Percentiles rank a stretch among this genome's conserved stretches.
phyloP scores from a whole-genome alignment of 1,140 invertebrate species.

The Leptinotarsa lineolata region DNA sequence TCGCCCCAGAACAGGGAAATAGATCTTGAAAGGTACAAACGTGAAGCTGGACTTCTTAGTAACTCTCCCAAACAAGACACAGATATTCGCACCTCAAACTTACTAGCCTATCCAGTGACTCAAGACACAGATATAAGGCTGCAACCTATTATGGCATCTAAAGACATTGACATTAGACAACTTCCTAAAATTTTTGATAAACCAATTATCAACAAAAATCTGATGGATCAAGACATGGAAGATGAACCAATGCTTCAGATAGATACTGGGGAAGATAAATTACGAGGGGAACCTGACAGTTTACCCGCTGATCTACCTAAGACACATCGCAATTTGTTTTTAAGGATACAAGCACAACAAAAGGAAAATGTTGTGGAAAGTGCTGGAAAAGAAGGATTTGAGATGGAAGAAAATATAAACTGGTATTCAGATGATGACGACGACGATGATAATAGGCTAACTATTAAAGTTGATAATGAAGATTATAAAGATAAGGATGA shows the following conservation, averaged over 20 bases:
- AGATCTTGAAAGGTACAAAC: conserved; percentile 33
- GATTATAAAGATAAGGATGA: conserved; percentile 44
- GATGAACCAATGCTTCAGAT: conserved; percentile 37
- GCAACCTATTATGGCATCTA: conserved; percentile 16
- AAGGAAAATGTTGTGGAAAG: conserved; percentile 59
- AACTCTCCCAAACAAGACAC: conserved; percentile 33
- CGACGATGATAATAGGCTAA: conserved; percentile 49
- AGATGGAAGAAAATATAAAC: conserved; percentile 71
- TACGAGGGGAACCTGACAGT: conserved; percentile 42
- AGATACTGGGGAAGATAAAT: conserved; percentile 30
- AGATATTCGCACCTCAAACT: conserved; percentile 42
- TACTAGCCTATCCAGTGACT: conserved; percentile 35
- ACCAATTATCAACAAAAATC: conserved; percentile 54
- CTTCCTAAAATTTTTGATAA: conserved; percentile 28
- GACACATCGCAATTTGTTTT: conserved; percentile 69
- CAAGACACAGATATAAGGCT: conserved; percentile 43
- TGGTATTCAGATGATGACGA: conserved; percentile 82
- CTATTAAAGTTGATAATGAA: conserved; percentile 52
- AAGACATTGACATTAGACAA: conserved; percentile 58
- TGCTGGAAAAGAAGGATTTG: conserved; percentile 58
- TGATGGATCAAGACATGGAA: conserved; percentile 22
- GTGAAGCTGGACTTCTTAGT: conserved; percentile 29
- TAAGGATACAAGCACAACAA: conserved; percentile 72
- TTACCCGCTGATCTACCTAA: conserved; percentile 65
- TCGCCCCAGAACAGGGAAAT: conserved; percentile 4